Percentiles rank a stretch among this genome's conserved stretches.
These are phyloP conservation scores for Cyprinodon diabolis DNA, from an alignment of 2,797 vertebrate species.

Conservation along the genomic window DNA sequence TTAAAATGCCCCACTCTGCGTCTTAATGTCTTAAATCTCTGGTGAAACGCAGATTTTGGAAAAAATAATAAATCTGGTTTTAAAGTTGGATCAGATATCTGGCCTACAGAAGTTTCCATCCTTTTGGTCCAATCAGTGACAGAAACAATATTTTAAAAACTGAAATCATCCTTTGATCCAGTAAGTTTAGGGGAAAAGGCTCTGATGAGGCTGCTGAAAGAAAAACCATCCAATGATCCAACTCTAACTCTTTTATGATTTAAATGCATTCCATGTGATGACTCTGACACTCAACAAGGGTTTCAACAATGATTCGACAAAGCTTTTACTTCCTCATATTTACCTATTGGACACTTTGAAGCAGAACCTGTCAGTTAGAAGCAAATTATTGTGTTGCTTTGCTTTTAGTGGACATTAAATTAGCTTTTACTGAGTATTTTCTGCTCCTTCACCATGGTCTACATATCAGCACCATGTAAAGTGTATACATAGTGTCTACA, in stretches of 20 bases:
- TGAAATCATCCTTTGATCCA: slow-evolving; percentile 12
- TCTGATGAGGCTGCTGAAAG: background rate
- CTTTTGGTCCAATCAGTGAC: slow-evolving; percentile 8
- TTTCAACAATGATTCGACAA: background rate
- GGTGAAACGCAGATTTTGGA: slow-evolving; percentile 2
- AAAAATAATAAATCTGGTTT: slow-evolving; percentile 10
- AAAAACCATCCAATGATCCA: background rate
- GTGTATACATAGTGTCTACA: no score
- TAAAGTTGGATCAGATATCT: slow-evolving; percentile 13
- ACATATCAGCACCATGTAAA: no score
- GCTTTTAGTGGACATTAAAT: no score
- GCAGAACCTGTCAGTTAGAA: background rate
- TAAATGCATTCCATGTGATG: background rate
- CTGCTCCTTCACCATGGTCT: no score
- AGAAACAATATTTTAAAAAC: slow-evolving; percentile 1
- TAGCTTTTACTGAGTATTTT: no score
- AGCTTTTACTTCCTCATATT: background rate
- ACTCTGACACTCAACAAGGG: background rate
- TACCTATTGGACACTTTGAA: background rate
- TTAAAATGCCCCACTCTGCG: background rate
- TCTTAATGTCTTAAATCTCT: background rate
- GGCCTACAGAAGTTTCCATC: slow-evolving; percentile 11
- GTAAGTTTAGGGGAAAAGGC: background rate
- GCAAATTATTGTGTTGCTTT: no score
- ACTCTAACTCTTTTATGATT: background rate